Conservation (phyloP, 2,113 vertebrate genomes). For the Crocuta crocuta region DNA sequence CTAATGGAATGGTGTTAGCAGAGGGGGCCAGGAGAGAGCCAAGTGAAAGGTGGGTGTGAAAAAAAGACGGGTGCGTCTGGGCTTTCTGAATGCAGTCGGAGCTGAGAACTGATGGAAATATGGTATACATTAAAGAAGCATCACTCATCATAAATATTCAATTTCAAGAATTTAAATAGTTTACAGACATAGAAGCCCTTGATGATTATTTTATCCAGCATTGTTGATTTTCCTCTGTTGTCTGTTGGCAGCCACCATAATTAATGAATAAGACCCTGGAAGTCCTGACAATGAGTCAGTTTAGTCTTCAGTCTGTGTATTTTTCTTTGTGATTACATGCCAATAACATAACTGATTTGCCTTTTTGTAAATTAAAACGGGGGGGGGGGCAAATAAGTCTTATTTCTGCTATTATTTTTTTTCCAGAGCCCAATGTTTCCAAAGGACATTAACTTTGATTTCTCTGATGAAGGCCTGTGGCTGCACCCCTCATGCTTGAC, state of each 20-base stretch:
- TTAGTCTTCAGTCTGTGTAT: slow-evolving; percentile 80
- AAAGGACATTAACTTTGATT: slow-evolving; percentile 73
- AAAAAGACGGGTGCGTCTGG: slow-evolving; percentile 70
- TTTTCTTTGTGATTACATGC: slow-evolving; percentile 84
- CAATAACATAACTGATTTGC: slow-evolving; percentile 81
- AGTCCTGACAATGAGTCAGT: slow-evolving; percentile 80
- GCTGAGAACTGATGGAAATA: slow-evolving; percentile 78
- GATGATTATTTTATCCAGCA: slow-evolving; percentile 85
- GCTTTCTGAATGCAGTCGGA: slow-evolving; percentile 62
- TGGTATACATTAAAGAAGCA: slow-evolving; percentile 81
- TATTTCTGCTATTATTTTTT: slow-evolving; percentile 49
- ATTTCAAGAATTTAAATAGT: slow-evolving; percentile 87
- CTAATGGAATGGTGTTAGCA: not conserved
- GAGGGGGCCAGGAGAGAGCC: slow-evolving; percentile 51
- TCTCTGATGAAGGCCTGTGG: slow-evolving; percentile 55
- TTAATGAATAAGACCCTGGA: slow-evolving; percentile 81
- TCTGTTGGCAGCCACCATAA: slow-evolving; percentile 85
- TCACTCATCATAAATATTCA: slow-evolving; percentile 89
- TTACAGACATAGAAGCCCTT: slow-evolving; percentile 86
- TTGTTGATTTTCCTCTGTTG: slow-evolving; percentile 83
- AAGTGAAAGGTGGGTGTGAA: not conserved
- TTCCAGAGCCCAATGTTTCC: slow-evolving; percentile 57
- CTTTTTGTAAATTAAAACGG: slow-evolving; percentile 73
- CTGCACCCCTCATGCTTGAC: slow-evolving; percentile 29
- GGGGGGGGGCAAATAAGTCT: slow-evolving; percentile 53